Conservation (phyloP, 1,140 invertebrate genomes). For the Drosophila serrata region DNA sequence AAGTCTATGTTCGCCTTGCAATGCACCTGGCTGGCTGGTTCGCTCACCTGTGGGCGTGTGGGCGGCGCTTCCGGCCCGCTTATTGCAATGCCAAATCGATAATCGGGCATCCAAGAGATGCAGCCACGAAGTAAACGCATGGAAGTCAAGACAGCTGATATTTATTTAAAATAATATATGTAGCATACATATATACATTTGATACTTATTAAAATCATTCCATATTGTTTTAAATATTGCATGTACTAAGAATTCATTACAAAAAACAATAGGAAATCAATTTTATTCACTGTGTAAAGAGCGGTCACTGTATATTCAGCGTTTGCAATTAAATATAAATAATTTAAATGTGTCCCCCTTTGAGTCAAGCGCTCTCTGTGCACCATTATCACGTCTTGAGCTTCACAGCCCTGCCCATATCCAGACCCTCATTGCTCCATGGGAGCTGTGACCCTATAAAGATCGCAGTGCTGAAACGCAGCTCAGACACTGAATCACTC, state of each 20-base stretch:
- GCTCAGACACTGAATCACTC: slow-evolving; percentile 24
- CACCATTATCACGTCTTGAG: slow-evolving; percentile 41
- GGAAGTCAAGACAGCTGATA: not conserved
- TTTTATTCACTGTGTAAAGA: slow-evolving; percentile 1
- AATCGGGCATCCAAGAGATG: slow-evolving; percentile 22
- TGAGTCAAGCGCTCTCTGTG: slow-evolving; percentile 12
- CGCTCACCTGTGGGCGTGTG: slow-evolving; percentile 29
- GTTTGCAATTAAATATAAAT: slow-evolving; percentile 21
- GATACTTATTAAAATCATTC: not conserved
- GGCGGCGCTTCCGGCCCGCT: slow-evolving; percentile 22
- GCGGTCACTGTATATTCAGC: not conserved
- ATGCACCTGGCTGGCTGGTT: slow-evolving; percentile 9
- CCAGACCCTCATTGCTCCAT: slow-evolving; percentile 20
- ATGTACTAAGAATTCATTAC: not conserved
- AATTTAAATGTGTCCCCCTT: not conserved
- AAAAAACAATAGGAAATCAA: not conserved
- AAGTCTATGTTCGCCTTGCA: slow-evolving; percentile 1
- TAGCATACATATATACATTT: not conserved
- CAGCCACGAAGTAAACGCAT: slow-evolving; percentile 16
- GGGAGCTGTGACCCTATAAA: slow-evolving; percentile 54
- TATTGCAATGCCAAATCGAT: slow-evolving; percentile 40
- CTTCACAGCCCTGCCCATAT: slow-evolving; percentile 29
- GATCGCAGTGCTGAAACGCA: slow-evolving; percentile 21
- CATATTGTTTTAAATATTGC: not conserved
- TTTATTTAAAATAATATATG: not conserved